phyloP scores from a whole-genome alignment of 2,113 vertebrate species.

The Scalopus aquaticus region DNA sequence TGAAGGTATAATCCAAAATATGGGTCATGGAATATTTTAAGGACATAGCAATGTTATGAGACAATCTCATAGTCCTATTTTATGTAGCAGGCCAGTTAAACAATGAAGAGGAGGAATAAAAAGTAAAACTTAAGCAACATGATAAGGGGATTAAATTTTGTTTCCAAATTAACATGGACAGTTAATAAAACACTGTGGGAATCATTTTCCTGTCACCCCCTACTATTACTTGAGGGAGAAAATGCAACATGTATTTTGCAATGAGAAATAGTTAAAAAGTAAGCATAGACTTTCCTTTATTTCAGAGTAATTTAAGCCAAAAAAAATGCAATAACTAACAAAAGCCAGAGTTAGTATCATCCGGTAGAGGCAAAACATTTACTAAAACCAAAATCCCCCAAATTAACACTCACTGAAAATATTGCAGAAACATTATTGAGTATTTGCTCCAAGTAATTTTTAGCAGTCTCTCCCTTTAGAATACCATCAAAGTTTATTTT shows the following conservation, averaged over 20 bases:
- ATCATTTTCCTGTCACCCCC: neutral
- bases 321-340: slow-evolving; percentile 47
- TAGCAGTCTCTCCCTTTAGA: neutral
- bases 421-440: neutral
- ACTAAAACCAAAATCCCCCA: neutral
- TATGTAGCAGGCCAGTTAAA: slow-evolving; percentile 44
- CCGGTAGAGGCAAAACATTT: neutral
- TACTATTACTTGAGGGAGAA: slow-evolving; percentile 38
- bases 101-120: neutral
- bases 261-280: slow-evolving; percentile 57
- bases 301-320: slow-evolving; percentile 38
- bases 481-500: neutral
- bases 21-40: slow-evolving; percentile 59
- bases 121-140: neutral
- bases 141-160: slow-evolving; percentile 18
- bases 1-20: slow-evolving; percentile 57
- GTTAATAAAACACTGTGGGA: neutral
- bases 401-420: slow-evolving; percentile 21
- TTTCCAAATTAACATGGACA: slow-evolving; percentile 25
- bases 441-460: slow-evolving; percentile 32
- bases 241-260: slow-evolving; percentile 34
- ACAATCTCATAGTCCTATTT: slow-evolving; percentile 29
- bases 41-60: slow-evolving; percentile 55
- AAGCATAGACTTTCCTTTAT: slow-evolving; percentile 47
- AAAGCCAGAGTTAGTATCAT: slow-evolving; percentile 38